phyloP scores from a whole-genome alignment of 1,140 invertebrate species.

The Aphaenogaster floridana region DNA sequence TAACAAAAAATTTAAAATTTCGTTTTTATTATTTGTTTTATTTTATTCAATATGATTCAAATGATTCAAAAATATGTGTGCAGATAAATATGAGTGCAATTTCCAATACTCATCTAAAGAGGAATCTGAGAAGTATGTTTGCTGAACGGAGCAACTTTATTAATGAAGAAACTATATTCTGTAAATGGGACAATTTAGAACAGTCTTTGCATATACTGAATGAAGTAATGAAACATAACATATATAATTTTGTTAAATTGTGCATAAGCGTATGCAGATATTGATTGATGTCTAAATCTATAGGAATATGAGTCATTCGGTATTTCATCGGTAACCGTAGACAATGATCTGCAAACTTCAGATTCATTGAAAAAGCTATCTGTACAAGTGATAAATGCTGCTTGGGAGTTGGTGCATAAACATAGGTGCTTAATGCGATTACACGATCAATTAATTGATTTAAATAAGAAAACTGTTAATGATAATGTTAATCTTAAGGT shows the following conservation, averaged over 20 bases:
- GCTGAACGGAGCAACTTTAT: slow-evolving; percentile 32
- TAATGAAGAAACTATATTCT: slow-evolving; percentile 62
- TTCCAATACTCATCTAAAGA: slow-evolving; percentile 50
- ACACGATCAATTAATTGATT: slow-evolving; percentile 69
- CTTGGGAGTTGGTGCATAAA: slow-evolving; percentile 73
- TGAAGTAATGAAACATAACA: slow-evolving; percentile 68
- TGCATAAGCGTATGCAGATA: slow-evolving; percentile 2
- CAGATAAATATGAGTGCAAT: slow-evolving; percentile 56
- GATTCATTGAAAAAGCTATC: slow-evolving; percentile 59
- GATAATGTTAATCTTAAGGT: slow-evolving; percentile 75
- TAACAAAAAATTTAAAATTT: slow-evolving; percentile 19
- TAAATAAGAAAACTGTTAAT: slow-evolving; percentile 65
- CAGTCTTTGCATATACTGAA: slow-evolving; percentile 68
- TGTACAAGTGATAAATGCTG: slow-evolving; percentile 70
- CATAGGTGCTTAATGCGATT: slow-evolving; percentile 70
- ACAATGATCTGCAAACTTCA: slow-evolving; percentile 36
- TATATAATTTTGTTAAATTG: slow-evolving; percentile 24
- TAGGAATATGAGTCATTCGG: slow-evolving; percentile 75
- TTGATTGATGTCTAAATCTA: slow-evolving; percentile 13
- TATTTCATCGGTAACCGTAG: slow-evolving; percentile 17
- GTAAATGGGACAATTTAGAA: slow-evolving; percentile 71
- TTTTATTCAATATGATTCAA: background rate
- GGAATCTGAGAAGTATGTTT: slow-evolving; percentile 57
- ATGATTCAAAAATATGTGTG: background rate
- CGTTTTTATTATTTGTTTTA: background rate